Evolutionary conservation across 2,113 vertebrate genomes (phyloP).

Genomic region (Conger conger): DNA sequence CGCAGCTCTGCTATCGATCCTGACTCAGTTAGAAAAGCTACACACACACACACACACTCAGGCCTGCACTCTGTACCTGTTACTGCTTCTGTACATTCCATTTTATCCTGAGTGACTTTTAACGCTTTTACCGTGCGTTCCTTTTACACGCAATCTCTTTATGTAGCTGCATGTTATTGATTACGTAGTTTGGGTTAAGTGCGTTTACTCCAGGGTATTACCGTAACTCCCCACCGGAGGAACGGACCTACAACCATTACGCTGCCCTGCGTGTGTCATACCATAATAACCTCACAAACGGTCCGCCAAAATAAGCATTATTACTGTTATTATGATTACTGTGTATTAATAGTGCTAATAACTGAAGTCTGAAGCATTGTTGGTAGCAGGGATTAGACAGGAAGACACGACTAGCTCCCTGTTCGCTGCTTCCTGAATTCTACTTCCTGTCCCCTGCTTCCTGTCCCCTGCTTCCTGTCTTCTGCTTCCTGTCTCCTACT

Average conservation of each 20-base stretch:
- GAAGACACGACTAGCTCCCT: neutral
- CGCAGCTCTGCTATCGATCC: neutral
- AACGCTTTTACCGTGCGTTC: too few relatives aligned
- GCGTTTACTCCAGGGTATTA: too few relatives aligned
- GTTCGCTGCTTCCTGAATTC: neutral
- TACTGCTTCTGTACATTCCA: too few relatives aligned
- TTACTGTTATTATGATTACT: neutral
- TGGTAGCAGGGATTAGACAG: neutral
- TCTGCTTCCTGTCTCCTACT: neutral
- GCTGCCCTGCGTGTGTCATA: neutral
- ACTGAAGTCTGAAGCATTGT: too few relatives aligned
- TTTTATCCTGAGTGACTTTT: too few relatives aligned
- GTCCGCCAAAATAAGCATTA: neutral
- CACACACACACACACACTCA: too few relatives aligned
- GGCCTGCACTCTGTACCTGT: too few relatives aligned
- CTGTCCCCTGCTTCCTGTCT: neutral
- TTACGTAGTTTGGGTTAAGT: too few relatives aligned
- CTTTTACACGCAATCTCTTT: too few relatives aligned
- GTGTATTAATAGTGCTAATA: neutral
- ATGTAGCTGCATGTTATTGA: too few relatives aligned
- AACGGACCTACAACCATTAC: neutral
- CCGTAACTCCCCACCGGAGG: too few relatives aligned
- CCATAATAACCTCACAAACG: neutral
- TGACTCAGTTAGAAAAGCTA: neutral
- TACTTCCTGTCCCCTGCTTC: too few relatives aligned